Percentiles rank a stretch among this genome's conserved stretches.
These are phyloP conservation scores for Heterocephalus glaber DNA, from an alignment of 2,113 vertebrate genomes.

Conservation along the genomic window DNA sequence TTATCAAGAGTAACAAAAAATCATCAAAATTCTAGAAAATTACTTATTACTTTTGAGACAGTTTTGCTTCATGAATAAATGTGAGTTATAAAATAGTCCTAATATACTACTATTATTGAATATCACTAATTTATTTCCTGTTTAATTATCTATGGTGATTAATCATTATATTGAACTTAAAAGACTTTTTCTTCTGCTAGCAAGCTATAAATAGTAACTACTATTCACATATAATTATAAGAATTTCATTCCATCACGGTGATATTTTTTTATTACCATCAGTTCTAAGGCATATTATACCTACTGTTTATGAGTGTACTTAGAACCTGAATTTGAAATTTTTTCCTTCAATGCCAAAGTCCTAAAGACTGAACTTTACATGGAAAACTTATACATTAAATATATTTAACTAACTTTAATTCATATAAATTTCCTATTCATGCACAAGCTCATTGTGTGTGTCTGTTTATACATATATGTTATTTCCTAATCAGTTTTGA, in stretches of 20 bases:
- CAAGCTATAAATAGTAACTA: background rate
- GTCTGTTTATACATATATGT: background rate
- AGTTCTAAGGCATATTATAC: background rate
- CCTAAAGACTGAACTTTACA: background rate
- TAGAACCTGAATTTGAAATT: background rate
- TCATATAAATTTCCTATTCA: background rate
- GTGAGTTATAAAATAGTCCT: background rate
- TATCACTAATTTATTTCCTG: background rate
- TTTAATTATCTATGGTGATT: background rate
- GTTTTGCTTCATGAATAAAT: background rate
- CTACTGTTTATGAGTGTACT: background rate
- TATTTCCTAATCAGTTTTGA: background rate
- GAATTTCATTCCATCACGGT: background rate
- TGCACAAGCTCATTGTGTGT: background rate
- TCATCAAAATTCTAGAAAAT: background rate
- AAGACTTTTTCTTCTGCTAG: background rate
- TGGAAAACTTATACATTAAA: background rate
- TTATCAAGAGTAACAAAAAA: background rate
- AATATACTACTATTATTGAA: background rate
- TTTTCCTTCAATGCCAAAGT: background rate
- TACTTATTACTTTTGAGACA: background rate
- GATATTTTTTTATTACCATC: background rate
- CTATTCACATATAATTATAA: background rate
- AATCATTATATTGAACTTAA: background rate
- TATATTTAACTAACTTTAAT: slow-evolving; percentile 4